Evolutionary conservation across 2,888 invertebrate genomes (phyloP).

Genomic region (Petrolisthes cinctipes): DNA sequence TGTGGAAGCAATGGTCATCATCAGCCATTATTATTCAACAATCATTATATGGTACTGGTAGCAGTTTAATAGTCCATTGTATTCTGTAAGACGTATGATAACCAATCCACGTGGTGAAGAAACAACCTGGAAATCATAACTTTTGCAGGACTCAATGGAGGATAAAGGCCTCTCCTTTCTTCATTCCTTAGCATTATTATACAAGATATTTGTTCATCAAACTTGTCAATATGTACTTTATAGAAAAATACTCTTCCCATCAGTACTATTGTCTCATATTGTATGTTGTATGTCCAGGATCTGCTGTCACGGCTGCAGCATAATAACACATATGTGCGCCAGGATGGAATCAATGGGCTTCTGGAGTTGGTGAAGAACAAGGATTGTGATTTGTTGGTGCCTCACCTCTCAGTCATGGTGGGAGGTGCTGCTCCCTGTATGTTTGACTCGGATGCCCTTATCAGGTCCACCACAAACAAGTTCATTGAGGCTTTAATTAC

Average conservation of each 20-base stretch:
- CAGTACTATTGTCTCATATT: too few species aligned
- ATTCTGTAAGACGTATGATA: too few species aligned
- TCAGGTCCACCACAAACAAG: conserved; percentile 42
- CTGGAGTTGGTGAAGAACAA: conserved; percentile 73
- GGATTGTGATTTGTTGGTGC: conserved; percentile 72
- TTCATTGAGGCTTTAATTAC: conserved; percentile 66
- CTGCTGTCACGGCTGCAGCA: conserved; percentile 80
- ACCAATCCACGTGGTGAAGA: too few species aligned
- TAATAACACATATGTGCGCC: conserved; percentile 79
- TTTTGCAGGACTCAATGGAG: too few species aligned
- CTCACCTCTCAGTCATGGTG: conserved; percentile 78
- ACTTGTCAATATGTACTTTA: not conserved
- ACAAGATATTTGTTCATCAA: conserved; percentile 30
- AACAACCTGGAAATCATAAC: too few species aligned
- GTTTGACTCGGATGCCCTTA: conserved; percentile 74
- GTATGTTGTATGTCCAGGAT: conserved; percentile 72
- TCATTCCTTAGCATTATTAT: conserved; percentile 1
- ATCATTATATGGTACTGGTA: too few species aligned
- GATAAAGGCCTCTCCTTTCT: too few species aligned
- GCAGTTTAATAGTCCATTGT: too few species aligned
- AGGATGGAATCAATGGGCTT: conserved; percentile 75
- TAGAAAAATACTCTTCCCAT: too few species aligned
- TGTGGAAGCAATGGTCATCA: too few species aligned
- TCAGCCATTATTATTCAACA: too few species aligned
- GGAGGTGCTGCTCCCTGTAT: conserved; percentile 79